Evolutionary conservation across 2,888 invertebrate species (phyloP).

Genomic region (Meta bourneti): DNA sequence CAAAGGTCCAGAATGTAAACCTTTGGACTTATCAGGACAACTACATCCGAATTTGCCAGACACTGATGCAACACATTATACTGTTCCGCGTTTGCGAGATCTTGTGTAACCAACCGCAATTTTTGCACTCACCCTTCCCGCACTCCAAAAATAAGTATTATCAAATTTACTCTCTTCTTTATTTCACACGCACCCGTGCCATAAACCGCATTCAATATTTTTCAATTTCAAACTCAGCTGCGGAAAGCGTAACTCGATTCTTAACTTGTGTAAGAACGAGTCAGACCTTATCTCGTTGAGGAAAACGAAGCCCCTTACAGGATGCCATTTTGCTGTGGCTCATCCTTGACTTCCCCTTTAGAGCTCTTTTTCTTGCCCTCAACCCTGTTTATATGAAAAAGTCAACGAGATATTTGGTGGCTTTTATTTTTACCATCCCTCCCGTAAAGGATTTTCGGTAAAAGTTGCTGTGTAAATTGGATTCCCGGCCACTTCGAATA

Average conservation of each 20-base stretch:
- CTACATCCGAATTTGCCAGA: too few species aligned
- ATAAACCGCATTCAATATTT: constrained; percentile 29
- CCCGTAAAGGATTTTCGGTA: constrained; percentile 12
- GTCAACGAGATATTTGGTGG: constrained; percentile 9
- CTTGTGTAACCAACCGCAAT: too few species aligned
- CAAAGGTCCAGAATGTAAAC: too few species aligned
- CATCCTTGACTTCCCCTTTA: not conserved
- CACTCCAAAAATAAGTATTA: not conserved
- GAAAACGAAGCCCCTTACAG: not conserved
- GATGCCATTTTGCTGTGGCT: constrained; percentile 9
- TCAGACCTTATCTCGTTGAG: constrained; percentile 35
- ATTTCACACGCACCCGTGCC: not conserved
- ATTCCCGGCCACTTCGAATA: constrained; percentile 22
- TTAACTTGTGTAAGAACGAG: constrained; percentile 16
- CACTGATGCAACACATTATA: too few species aligned
- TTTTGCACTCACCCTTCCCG: too few species aligned
- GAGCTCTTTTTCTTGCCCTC: not conserved
- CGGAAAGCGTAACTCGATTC: constrained; percentile 14
- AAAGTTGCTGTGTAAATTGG: constrained; percentile 40
- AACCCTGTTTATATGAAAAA: not conserved
- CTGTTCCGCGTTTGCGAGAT: too few species aligned
- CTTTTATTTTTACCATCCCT: constrained; percentile 5
- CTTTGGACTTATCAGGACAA: too few species aligned
- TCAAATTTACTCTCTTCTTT: constrained; percentile 9
- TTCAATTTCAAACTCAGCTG: constrained; percentile 19